Evolutionary conservation across 1,140 invertebrate species (phyloP).

Genomic region (Leguminivora glycinivorella): DNA sequence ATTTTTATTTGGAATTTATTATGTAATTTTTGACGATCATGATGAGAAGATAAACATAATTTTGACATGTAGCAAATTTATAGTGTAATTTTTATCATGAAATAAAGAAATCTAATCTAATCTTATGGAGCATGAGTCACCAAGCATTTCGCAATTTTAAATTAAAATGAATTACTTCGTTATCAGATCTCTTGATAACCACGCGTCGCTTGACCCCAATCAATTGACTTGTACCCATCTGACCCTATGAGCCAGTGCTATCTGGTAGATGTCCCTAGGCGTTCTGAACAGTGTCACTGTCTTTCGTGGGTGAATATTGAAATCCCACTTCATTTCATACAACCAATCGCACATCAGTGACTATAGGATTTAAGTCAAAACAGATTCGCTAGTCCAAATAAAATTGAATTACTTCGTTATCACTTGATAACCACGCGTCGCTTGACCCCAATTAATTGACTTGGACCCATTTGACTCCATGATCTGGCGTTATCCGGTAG

Average conservation of each 20-base stretch:
- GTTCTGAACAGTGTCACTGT: too few species aligned
- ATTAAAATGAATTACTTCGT: neutral
- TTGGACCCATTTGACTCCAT: neutral
- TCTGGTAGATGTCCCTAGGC: neutral
- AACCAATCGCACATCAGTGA: too few species aligned
- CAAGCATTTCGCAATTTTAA: neutral
- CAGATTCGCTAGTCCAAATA: neutral
- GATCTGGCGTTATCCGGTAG: neutral
- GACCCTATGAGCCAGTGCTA: neutral
- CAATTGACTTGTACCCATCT: neutral
- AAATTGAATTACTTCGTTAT: neutral
- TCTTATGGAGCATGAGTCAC: too few species aligned
- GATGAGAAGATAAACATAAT: too few species aligned
- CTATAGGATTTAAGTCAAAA: too few species aligned
- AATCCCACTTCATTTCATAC: too few species aligned
- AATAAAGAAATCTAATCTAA: too few species aligned
- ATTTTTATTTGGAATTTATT: too few species aligned
- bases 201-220: neutral
- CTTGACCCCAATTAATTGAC: slow-evolving; percentile 6
- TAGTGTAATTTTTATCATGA: too few species aligned
- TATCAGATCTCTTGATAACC: neutral
- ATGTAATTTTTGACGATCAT: too few species aligned
- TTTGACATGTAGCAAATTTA: too few species aligned
- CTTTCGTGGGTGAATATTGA: too few species aligned
- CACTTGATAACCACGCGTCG: neutral